These are phyloP conservation scores for Caenorhabditis sp. DNA, from an alignment of 2,888 invertebrate species.

Conservation along the genomic window DNA sequence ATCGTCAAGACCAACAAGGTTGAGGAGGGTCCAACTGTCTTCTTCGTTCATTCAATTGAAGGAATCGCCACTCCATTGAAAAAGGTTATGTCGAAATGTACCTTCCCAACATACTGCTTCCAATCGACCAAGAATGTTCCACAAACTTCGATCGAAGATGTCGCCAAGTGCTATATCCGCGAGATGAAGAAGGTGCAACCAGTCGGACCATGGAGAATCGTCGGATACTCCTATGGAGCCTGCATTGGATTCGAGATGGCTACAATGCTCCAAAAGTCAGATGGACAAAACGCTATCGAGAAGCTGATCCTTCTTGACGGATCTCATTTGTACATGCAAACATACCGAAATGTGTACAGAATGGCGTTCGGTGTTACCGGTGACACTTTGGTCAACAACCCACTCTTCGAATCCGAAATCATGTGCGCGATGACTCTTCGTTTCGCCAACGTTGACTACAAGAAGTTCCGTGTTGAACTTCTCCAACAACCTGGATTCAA, in stretches of 20 bases:
- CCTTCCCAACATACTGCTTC: slow-evolving; percentile 71
- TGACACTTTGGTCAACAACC: slow-evolving; percentile 70
- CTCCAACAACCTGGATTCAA: slow-evolving; percentile 77
- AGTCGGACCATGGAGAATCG: slow-evolving; percentile 84
- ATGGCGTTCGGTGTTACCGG: slow-evolving; percentile 71
- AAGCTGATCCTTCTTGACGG: slow-evolving; percentile 86
- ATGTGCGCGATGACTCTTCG: slow-evolving; percentile 85
- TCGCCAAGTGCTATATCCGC: slow-evolving; percentile 71
- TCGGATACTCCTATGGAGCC: slow-evolving; percentile 95
- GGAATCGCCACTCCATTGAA: slow-evolving; percentile 75
- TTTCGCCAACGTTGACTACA: slow-evolving; percentile 80
- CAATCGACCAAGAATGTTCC: slow-evolving; percentile 69
- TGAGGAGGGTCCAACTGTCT: slow-evolving; percentile 69
- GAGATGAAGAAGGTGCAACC: slow-evolving; percentile 82
- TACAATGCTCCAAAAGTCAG: slow-evolving; percentile 79
- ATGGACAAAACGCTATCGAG: slow-evolving; percentile 68
- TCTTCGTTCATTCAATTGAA: slow-evolving; percentile 85
- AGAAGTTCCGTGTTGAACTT: slow-evolving; percentile 76
- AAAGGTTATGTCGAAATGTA: slow-evolving; percentile 78
- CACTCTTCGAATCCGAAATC: slow-evolving; percentile 75
- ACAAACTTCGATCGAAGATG: slow-evolving; percentile 68
- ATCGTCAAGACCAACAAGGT: slow-evolving; percentile 67
- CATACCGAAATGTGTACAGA: slow-evolving; percentile 72
- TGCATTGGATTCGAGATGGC: slow-evolving; percentile 94
- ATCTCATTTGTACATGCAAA: slow-evolving; percentile 74